phyloP scores from a whole-genome alignment of 2,797 vertebrate genomes.

The Carduelis carduelis region DNA sequence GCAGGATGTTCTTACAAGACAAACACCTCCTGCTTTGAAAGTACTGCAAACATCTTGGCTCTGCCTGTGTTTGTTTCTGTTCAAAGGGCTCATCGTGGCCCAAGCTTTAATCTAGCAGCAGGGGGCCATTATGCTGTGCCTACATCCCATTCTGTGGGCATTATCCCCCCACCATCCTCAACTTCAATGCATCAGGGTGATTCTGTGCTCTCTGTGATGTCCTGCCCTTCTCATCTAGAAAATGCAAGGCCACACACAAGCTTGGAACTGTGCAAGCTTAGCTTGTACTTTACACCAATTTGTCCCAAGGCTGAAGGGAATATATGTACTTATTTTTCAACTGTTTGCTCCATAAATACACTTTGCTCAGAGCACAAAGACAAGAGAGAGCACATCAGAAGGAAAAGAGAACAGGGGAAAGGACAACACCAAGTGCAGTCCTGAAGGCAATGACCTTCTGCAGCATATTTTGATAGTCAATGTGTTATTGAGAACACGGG shows the following conservation, averaged over 20 bases:
- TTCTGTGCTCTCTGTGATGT: background rate
- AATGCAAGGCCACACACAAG: background rate
- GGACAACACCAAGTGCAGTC: background rate
- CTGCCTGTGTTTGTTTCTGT: conserved; percentile 7
- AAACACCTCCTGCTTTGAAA: conserved; percentile 55
- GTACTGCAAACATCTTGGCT: background rate
- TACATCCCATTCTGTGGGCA: conserved; percentile 52
- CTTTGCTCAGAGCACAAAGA: background rate
- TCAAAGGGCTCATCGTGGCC: conserved; percentile 27
- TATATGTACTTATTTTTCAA: background rate
- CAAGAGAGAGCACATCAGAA: background rate
- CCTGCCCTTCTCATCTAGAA: background rate
- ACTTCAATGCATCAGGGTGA: background rate
- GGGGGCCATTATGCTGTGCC: conserved; percentile 65
- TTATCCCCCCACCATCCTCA: conserved; percentile 41
- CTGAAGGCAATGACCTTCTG: background rate
- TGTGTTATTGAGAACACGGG: background rate
- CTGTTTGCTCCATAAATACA: background rate
- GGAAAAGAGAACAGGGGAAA: background rate
- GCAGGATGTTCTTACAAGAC: conserved; percentile 11
- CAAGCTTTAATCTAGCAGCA: conserved; percentile 72
- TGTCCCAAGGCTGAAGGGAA: background rate
- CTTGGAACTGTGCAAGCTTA: background rate
- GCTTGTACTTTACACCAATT: background rate
- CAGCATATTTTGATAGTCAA: background rate